Evolutionary conservation across 2,797 vertebrate species (phyloP), one percentile per base, ranked within the genome.

Genomic region (Amazona finschi): DNA sequence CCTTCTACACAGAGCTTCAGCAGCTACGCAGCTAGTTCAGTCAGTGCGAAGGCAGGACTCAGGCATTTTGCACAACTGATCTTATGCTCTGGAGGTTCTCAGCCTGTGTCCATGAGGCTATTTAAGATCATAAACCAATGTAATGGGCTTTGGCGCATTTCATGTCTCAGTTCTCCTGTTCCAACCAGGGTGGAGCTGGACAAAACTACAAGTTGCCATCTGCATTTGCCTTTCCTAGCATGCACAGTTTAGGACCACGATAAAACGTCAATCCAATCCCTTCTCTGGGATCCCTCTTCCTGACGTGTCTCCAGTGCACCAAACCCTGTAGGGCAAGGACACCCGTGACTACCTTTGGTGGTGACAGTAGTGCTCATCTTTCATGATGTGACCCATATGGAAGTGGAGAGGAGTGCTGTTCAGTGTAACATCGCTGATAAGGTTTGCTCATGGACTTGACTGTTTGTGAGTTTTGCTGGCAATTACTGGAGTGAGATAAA

Each of bases 261-360:
- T 27, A 30, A 52, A 52, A 2, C 17, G 25, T 5, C 5, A 3
- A 9, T 9, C 3, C 5, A 5, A 0, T 11, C 7, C 44, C 43
- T 47, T 58, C 20, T 24, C 71, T 17, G 31, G 24, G 39, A 11
- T 2, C 11, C 5, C 53, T 60, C 27, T 47, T 12, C 12, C 78
- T 80, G 67, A 2, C 1, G 0, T 1, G 2, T 33, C 36, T 36
- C 33, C 36, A 3, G 7, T 7, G 65, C 21, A 30, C 28, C 15
- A 12, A 9, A 13, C 31, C 31, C 76, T 3, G 14, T 7, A 55
- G 88, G 64, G 22, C 0, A 4, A 5, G 66, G 33, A 19, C 47
- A 16, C 19, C 33, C 0, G 4, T 8, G 61, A 4, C 15, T 2
- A 1, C 38, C 47, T 11, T 2, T 30, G 75, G 28, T 39, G 38